phyloP scores from a whole-genome alignment of 2,113 vertebrate species.

The Sapayoa aenigma region DNA sequence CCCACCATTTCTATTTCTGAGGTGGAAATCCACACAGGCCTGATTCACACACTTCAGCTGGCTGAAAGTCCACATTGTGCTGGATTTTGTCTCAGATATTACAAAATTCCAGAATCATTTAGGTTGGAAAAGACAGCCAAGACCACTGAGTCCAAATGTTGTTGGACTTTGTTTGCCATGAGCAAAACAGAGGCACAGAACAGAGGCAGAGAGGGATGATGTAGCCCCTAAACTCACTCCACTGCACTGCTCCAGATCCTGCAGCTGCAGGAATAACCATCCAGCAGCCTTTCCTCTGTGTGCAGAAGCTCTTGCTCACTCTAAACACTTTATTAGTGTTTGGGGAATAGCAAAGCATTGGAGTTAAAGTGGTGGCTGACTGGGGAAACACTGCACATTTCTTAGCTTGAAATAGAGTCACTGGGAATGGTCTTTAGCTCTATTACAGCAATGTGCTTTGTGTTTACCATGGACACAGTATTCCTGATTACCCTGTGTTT shows the following conservation, averaged over 20 bases:
- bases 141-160: not conserved
- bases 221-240: not conserved
- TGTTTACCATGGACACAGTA: not conserved
- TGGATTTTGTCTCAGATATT: not conserved
- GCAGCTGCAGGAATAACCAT: not conserved
- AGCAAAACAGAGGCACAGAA: not conserved
- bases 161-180: not conserved
- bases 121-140: not conserved
- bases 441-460: not conserved
- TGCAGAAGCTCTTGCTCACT: not conserved
- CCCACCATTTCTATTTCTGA: not conserved
- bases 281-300: fast-evolving
- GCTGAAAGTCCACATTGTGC: fast-evolving
- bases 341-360: not conserved
- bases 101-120: not conserved
- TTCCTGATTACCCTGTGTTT: not conserved
- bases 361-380: not conserved
- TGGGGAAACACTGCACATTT: not conserved
- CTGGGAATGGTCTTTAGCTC: not conserved
- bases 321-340: not conserved
- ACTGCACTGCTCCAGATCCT: not conserved
- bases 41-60: not conserved
- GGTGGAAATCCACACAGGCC: not conserved
- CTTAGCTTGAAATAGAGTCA: not conserved
- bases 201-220: fast-evolving